These are phyloP conservation scores for Tenualosa ilisha DNA, from an alignment of 2,797 vertebrate species.

Conservation along the genomic window DNA sequence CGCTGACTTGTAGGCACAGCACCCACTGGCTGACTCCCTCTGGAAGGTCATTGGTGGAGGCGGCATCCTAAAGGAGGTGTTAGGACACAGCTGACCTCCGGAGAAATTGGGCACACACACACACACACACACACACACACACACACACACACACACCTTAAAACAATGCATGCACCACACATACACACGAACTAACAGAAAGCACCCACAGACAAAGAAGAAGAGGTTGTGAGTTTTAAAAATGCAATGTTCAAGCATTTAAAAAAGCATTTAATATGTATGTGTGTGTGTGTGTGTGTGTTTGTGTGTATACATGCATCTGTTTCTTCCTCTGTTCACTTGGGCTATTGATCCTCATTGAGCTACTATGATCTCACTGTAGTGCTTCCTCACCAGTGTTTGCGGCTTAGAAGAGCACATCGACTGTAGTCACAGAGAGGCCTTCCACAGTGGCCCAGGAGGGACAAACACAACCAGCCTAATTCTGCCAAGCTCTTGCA, in stretches of 20 bases:
- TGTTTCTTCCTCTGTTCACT: neutral
- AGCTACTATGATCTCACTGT: no score
- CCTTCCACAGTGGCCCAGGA: neutral
- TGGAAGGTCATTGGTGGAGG: neutral
- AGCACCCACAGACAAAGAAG: no score
- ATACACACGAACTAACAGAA: no score
- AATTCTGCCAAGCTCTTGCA: neutral
- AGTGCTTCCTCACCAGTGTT: neutral
- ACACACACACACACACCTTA: constrained; percentile 28
- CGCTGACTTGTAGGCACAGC: neutral
- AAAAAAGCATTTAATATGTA: constrained; percentile 32
- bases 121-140: constrained; percentile 31
- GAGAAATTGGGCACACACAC: constrained; percentile 58
- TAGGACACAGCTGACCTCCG: constrained; percentile 40
- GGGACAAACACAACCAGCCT: neutral
- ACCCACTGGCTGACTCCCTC: neutral
- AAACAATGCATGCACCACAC: no score
- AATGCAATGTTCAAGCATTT: constrained; percentile 54
- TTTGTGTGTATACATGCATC: neutral
- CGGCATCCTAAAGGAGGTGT: neutral
- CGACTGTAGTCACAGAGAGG: neutral
- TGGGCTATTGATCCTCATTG: no score
- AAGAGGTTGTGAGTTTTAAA: no score
- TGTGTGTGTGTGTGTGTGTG: constrained; percentile 27
- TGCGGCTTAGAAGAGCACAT: neutral